Evolutionary conservation across 2,888 invertebrate species (phyloP), one percentile per base, ranked within the genome.

Genomic region (Meloe dianella): DNA sequence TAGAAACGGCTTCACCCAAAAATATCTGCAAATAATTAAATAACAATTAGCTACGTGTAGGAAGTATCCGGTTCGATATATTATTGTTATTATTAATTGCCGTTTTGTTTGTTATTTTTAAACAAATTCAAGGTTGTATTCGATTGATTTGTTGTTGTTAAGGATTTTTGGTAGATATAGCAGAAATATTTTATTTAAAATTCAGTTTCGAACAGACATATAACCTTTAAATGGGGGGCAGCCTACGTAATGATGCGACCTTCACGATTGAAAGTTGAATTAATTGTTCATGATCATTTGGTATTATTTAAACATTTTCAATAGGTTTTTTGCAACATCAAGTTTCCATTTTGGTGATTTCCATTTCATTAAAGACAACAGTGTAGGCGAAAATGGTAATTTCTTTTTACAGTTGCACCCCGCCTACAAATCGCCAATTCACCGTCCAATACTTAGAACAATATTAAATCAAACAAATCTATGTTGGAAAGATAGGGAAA

Each of bases 331-430:
- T 59, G 17, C 38, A 30, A 30, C 20, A 22, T 4, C 58, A 58
- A 58, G 58, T 58, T 32, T 35, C 59, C 59, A 35, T 59, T 32
- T 59, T 59, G 14, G 59, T 14, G 24, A 9, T 30, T 51, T 24
- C 20, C 22, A 3, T 12, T 24, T 24, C 5, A 22, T 6, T 47
- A 7, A 20, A 47, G n/a, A 17, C 12, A 5, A 47, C 1, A 51
- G 9, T 51, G 51, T 22, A 51, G 51, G 51, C 51, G 51, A 24
- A 24, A 22, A 10, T 14, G 24, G 22, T 20, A n/a, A n/a, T 51
- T 51, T 51, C 5, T 10, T 22, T 47, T 47, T 20, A 47, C 47
- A 47, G 47, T 47, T 47, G 24, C 1, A 22, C 9, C 51, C 2
- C 27, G 14, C 51, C 51, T 20, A 51, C 51, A 24, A 22, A 47